These are phyloP conservation scores for Sminthurides aquaticus DNA, from an alignment of 2,888 invertebrate genomes.

Conservation along the genomic window DNA sequence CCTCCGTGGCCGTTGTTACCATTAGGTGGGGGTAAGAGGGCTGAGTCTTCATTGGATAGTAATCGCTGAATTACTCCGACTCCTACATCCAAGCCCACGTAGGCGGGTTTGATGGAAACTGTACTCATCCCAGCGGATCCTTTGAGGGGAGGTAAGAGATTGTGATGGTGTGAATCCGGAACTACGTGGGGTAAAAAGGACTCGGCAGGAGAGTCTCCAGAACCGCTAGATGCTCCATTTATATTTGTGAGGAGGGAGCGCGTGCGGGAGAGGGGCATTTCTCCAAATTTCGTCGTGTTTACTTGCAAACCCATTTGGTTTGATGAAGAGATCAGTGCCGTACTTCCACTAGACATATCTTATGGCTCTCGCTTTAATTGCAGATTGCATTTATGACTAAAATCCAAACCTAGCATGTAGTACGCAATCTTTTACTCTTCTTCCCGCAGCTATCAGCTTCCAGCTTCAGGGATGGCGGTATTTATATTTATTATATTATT, in stretches of 20 bases:
- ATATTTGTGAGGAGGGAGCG: slow-evolving; percentile 48
- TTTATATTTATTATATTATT: too few relatives aligned
- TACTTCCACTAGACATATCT: slow-evolving; percentile 43
- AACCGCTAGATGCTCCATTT: slow-evolving; percentile 46
- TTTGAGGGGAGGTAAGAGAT: slow-evolving; percentile 32
- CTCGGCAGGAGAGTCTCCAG: slow-evolving; percentile 34
- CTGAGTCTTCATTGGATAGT: slow-evolving; percentile 35
- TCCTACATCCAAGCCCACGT: slow-evolving; percentile 41
- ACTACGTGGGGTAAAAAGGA: slow-evolving; percentile 39
- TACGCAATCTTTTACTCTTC: too few relatives aligned
- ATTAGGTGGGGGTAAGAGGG: slow-evolving; percentile 24
- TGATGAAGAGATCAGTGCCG: slow-evolving; percentile 40
- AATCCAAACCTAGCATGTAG: not conserved
- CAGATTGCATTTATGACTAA: not conserved
- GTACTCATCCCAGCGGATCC: slow-evolving; percentile 11
- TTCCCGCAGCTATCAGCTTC: too few relatives aligned
- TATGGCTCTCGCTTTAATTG: not conserved
- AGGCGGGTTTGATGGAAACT: slow-evolving; percentile 31
- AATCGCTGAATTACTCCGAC: slow-evolving; percentile 41
- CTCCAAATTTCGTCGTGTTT: slow-evolving; percentile 37
- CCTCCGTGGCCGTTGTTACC: slow-evolving; percentile 27
- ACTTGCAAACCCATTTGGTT: slow-evolving; percentile 40
- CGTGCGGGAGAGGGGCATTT: slow-evolving; percentile 49
- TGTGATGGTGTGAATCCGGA: slow-evolving; percentile 38
- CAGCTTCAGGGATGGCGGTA: too few relatives aligned